phyloP scores from a whole-genome alignment of 2,888 invertebrate species.

The Aphodius granarius region DNA sequence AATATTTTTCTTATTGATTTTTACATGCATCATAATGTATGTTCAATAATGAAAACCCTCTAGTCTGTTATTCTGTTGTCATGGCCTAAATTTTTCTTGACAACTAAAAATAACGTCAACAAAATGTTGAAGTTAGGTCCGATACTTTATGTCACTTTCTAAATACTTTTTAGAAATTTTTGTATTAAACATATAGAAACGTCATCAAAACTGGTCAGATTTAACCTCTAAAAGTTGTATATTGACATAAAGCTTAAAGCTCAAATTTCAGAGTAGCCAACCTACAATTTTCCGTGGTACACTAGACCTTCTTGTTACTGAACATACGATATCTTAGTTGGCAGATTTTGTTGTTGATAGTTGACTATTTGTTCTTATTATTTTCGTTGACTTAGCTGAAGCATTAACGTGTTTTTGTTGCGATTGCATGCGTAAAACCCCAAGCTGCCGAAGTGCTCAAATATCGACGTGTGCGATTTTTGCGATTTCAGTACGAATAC shows the following conservation, averaged over 20 bases:
- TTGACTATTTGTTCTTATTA: neutral
- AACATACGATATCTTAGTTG: neutral
- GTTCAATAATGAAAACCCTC: too few species aligned
- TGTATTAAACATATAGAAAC: too few species aligned
- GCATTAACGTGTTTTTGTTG: slow-evolving; percentile 5
- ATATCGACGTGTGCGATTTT: slow-evolving; percentile 6
- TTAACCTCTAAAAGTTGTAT: too few species aligned
- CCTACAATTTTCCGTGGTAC: too few species aligned
- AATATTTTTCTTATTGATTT: neutral
- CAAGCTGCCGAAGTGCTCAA: neutral
- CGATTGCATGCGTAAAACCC: neutral
- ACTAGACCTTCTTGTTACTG: too few species aligned
- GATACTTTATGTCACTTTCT: too few species aligned
- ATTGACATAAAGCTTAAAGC: too few species aligned
- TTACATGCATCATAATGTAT: neutral
- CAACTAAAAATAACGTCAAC: too few species aligned
- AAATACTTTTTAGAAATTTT: slow-evolving; percentile 3
- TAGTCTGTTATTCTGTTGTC: slow-evolving; percentile 1
- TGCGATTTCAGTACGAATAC: slow-evolving; percentile 47
- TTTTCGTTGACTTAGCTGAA: neutral
- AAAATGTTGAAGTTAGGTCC: too few species aligned
- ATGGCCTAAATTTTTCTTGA: too few species aligned
- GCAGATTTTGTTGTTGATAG: neutral
- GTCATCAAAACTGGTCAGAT: too few species aligned
- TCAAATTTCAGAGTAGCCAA: too few species aligned